These are phyloP conservation scores for Aptenodytes forsteri DNA, from an alignment of 2,113 vertebrate genomes.

Conservation along the genomic window DNA sequence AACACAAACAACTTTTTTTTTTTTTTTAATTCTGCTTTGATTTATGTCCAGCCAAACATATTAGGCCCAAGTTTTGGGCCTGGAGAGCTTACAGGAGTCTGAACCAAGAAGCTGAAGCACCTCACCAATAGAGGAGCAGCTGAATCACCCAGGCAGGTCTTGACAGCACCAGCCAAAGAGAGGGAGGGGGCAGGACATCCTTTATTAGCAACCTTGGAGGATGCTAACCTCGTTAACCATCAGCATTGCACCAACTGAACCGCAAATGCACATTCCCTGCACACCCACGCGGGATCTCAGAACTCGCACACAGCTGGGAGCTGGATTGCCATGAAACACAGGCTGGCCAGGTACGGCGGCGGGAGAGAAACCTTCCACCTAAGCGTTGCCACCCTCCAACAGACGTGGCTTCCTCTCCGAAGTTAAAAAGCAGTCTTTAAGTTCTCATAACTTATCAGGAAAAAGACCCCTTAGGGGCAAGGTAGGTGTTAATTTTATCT, in stretches of 20 bases:
- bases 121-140: background rate
- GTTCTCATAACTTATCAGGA: background rate
- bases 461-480: background rate
- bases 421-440: background rate
- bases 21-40: background rate
- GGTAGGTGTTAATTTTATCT: background rate
- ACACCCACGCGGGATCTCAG: background rate
- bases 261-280: background rate
- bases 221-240: background rate
- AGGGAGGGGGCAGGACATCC: background rate
- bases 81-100: background rate
- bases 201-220: background rate
- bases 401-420: background rate
- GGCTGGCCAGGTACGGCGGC: accelerated
- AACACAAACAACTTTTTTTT: background rate
- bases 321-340: background rate
- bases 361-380: background rate
- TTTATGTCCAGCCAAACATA: slow-evolving; percentile 14
- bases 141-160: slow-evolving; percentile 24
- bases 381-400: accelerated
- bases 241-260: background rate
- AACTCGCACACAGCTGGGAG: background rate
- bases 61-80: background rate
- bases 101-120: background rate
- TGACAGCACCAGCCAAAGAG: background rate